Evolutionary conservation across 2,888 invertebrate species (phyloP).

Genomic region (Rhodophaea formosa): DNA sequence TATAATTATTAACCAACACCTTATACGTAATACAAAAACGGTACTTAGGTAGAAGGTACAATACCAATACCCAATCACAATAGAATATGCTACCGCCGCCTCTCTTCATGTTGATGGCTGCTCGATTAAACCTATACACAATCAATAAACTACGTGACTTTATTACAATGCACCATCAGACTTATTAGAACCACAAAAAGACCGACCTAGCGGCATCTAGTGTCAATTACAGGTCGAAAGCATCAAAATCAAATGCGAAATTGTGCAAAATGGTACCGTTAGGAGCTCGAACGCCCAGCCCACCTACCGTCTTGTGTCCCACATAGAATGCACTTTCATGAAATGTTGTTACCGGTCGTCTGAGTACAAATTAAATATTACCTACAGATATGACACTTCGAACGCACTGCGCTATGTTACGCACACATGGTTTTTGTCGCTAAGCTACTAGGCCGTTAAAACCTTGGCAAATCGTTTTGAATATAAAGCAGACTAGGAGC

Average conservation of each 20-base stretch:
- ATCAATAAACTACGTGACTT: constrained; percentile 14
- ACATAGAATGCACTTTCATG: constrained; percentile 22
- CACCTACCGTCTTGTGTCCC: constrained; percentile 19
- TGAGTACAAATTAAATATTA: too few relatives aligned
- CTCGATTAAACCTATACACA: not conserved
- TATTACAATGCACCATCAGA: constrained; percentile 6
- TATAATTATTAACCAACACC: too few relatives aligned
- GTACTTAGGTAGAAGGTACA: not conserved
- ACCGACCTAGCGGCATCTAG: not conserved
- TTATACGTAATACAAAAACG: too few relatives aligned
- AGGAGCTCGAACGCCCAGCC: not conserved
- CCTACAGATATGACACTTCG: too few relatives aligned
- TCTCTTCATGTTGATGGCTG: not conserved
- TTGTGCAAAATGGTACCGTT: constrained; percentile 5
- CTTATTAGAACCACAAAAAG: constrained; percentile 10
- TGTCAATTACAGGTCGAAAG: not conserved
- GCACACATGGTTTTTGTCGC: too few relatives aligned
- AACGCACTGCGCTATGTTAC: too few relatives aligned
- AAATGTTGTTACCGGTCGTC: constrained; percentile 23
- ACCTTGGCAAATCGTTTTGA: too few relatives aligned
- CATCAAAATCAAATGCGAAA: not conserved
- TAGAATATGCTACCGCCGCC: not conserved
- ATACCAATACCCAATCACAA: not conserved
- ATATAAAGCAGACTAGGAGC: too few relatives aligned
- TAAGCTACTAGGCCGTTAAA: too few relatives aligned